Base-by-base conservation (phyloP, 2,888 invertebrate species). In the Nomada fucata region DNA sequence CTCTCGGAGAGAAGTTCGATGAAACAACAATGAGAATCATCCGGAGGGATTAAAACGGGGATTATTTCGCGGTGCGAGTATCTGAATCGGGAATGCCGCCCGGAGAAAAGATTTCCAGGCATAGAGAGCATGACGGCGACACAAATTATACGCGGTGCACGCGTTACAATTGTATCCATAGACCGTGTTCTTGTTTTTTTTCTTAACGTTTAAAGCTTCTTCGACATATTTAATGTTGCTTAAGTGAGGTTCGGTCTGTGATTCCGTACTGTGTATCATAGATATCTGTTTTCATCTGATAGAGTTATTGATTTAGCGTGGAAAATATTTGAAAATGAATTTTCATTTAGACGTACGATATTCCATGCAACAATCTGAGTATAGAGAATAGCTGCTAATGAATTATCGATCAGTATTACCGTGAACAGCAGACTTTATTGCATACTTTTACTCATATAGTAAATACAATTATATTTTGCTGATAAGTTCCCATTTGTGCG, bases 1-100 rank as follows among this genome's bases (percentile, higher is more conserved):
- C 76, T 60, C 20, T 50, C 69, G 67, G 57, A 76, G 82, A 78
- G 84, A 86, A 86, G 84, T 88, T 88, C 88, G 80, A 86, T 84
- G 88, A 82, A 86, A 88, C 79, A 88, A 88, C 86, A 87, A 88
- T 84, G 86, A 82, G 82, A 84, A 86, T 87, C 77, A 81, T 88
- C 78, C 82, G 77, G 61, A 52, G 70, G 88, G 86, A 89, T 88
- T 88, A 88, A 87, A 85, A 67, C 60, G 59, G 70, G 84, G 82
- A 89, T 89, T 89, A 88, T 88, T 88, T 88, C 67, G 80, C 57
- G 77, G 76, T 74, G 57, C 77, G 71, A 82, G 75, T 79, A 80
- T 74, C 74, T 71, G 76, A 76, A 86, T 86, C 85, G 85, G 9
- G 78, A 87, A 85, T 82, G 55, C 79, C 63, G 77, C 44, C 55